phyloP scores from a whole-genome alignment of 2,113 vertebrate species.

The Myiopsitta monachus region DNA sequence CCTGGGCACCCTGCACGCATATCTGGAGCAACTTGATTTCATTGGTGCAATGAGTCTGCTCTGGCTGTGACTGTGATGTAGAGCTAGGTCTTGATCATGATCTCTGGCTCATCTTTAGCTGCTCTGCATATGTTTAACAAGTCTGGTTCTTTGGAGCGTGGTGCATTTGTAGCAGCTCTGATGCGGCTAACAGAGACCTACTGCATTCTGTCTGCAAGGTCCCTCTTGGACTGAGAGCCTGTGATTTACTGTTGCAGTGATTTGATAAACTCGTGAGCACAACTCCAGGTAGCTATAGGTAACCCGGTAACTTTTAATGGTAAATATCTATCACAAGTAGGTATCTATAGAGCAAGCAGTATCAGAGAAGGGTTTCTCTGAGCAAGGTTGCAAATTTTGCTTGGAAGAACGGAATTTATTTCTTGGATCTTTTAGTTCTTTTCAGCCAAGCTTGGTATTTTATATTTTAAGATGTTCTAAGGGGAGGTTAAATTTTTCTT shows the following conservation, averaged over 20 bases:
- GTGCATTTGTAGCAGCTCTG: not conserved
- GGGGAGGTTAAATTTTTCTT: not conserved
- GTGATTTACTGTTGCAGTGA: not conserved
- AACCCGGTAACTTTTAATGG: not conserved
- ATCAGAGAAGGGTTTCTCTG: not conserved
- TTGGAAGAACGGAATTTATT: not conserved
- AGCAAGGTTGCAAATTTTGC: not conserved
- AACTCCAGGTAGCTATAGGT: not conserved
- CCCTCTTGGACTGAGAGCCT: not conserved
- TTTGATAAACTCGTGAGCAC: not conserved
- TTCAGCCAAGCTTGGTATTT: not conserved
- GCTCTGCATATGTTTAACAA: not conserved
- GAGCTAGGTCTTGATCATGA: not conserved
- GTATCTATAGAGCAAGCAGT: not conserved
- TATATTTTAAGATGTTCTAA: not conserved
- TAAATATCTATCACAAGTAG: not conserved
- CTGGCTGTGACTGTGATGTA: not conserved
- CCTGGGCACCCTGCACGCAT: not conserved
- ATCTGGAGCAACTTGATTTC: not conserved
- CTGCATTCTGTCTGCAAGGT: not conserved
- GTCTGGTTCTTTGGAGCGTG: not conserved
- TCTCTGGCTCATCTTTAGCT: not conserved
- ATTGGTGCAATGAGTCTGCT: not conserved
- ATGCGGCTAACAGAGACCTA: not conserved
- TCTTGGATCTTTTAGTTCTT: not conserved